Percentiles rank a stretch among this genome's conserved stretches.
Evolutionary conservation across 2,888 invertebrate genomes (phyloP).

Genomic region (Lasioglossum leucozonium): DNA sequence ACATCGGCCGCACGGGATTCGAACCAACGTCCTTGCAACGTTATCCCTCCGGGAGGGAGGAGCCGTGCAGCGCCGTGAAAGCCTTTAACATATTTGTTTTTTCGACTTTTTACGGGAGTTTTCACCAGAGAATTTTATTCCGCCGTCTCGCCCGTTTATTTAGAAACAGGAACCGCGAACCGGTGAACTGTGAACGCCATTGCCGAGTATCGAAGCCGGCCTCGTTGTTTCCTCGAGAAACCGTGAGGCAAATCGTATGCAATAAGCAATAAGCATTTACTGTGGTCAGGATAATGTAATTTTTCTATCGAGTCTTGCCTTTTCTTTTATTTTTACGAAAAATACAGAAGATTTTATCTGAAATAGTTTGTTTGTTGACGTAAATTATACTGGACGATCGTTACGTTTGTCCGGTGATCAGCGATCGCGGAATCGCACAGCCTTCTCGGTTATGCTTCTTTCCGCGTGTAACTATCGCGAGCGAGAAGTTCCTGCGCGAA

Average conservation of each 20-base stretch:
- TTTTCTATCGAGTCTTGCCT: not conserved
- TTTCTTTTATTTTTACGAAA: no score
- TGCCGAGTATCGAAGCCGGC: not conserved
- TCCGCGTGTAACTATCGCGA: not conserved
- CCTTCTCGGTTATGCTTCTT: not conserved
- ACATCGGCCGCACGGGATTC: conserved; percentile 12
- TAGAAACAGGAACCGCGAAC: not conserved
- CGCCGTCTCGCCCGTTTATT: not conserved
- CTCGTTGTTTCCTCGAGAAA: not conserved
- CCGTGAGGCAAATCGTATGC: not conserved
- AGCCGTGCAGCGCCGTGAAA: not conserved
- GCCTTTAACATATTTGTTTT: not conserved
- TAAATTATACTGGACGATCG: not conserved
- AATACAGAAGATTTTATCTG: no score
- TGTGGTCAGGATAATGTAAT: not conserved
- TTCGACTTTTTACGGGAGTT: not conserved
- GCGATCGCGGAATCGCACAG: not conserved
- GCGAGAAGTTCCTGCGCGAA: conserved; percentile 1
- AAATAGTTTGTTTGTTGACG: not conserved
- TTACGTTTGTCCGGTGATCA: not conserved
- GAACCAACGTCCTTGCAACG: conserved; percentile 9
- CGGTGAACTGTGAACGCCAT: not conserved
- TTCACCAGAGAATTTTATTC: not conserved
- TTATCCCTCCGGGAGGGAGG: not conserved
- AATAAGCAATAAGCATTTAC: no score